Evolutionary conservation across 1,140 invertebrate species (phyloP), one percentile per base, ranked within the genome.

Genomic region (Subanguina moxae): DNA sequence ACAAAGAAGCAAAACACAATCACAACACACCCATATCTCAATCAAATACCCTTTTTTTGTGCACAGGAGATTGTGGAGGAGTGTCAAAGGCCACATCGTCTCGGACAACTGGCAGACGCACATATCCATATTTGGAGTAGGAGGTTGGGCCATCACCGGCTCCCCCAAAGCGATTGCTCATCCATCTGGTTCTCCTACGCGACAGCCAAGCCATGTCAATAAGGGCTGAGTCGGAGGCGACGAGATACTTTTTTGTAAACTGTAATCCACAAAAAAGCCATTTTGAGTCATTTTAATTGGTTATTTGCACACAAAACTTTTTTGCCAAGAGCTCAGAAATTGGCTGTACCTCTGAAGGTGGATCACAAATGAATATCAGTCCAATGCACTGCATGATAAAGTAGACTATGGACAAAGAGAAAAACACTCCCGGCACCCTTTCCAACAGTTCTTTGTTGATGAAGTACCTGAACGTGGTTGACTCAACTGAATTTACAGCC

Each of bases 341-440:
- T 11, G 3, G 32, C 11, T 38, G 42, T 62, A 74, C 66, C 42
- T 77, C 65, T n/a, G 43, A 38, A 13, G 80, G 80, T 38, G 80
- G 80, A 68, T 82, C 79, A 65, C 78, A 80, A 46, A 82, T 75
- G 65, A 82, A 73, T 11, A 82, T 57, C 13, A 82, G 64, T 7
- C 77, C 80, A 57, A 82, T 68, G 23, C 57, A 56, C 46, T 82
- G 80, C 80, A 82, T 81, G 25, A 77, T 46, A 28, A 65, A 67
- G 59, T 80, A 82, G 13, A 78, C 78, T 13, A 75, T 57, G 15
- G 74, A 68, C 19, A 82, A 62, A n/a, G 59, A 58, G 11, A 67
- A 30, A 68, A 82, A 82, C 15, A 77, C 46, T 17, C 58, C 57
- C 13, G 80, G 80, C 19, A 82, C 80, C 25, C 76, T 62, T 45